Percentiles rank a stretch among this genome's conserved stretches.
Conservation (phyloP, 37 sponge, comb jelly and placozoan species). For the Spongia lamella region DNA sequence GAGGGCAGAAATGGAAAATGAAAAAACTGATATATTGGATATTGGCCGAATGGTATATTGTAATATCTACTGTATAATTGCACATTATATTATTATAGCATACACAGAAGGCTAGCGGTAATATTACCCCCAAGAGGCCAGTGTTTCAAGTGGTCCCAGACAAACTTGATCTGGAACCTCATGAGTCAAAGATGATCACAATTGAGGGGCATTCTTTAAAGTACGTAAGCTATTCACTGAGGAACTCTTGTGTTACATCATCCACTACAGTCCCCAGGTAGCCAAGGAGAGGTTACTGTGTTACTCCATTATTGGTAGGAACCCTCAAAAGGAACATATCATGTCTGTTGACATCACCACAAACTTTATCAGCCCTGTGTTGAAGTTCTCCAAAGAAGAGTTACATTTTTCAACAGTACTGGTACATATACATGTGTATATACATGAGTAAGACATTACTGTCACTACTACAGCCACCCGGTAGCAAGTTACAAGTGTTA, state of each 20-base stretch:
- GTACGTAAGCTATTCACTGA: conserved; percentile 15
- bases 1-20: conserved; percentile 47
- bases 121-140: conserved; percentile 37
- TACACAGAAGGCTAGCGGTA: no score
- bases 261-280: conserved; percentile 38
- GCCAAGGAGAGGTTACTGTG: conserved; percentile 90
- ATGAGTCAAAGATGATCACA: conserved; percentile 49
- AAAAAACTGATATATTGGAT: conserved; percentile 31
- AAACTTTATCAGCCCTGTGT: conserved; percentile 81
- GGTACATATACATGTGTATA: conserved; percentile 40
- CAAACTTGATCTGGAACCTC: conserved; percentile 79
- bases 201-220: conserved; percentile 52
- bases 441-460: neutral
- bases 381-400: conserved; percentile 68
- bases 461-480: conserved; percentile 33
- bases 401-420: conserved; percentile 66
- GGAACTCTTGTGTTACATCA: neutral
- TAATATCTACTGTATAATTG: neutral
- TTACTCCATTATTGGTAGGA: conserved; percentile 92
- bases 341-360: conserved; percentile 82
- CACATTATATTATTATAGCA: neutral
- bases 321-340: conserved; percentile 89
- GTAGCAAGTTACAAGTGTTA: conserved; percentile 49
- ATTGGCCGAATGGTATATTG: conserved; percentile 33
- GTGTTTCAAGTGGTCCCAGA: conserved; percentile 79